Percentiles rank a stretch among this genome's conserved stretches.
Conservation (phyloP, 1,140 invertebrate genomes). For the Ceratina calcarata region DNA sequence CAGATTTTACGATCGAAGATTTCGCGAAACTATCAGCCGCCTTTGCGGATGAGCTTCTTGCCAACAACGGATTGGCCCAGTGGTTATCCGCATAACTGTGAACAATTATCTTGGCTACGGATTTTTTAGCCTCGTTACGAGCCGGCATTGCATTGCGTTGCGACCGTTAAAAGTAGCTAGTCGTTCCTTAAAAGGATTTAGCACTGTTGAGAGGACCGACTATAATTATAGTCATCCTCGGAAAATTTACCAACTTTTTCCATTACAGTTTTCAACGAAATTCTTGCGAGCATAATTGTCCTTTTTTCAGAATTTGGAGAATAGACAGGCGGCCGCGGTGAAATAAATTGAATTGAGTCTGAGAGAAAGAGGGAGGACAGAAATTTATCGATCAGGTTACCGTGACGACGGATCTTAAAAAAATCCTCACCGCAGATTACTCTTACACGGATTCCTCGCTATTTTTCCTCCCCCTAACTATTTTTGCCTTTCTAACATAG, state of each 20-base stretch:
- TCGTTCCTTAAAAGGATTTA: conserved; percentile 56
- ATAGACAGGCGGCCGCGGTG: background rate
- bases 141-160: conserved; percentile 48
- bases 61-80: conserved; percentile 21
- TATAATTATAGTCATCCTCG: conserved; percentile 33
- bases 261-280: background rate
- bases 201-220: conserved; percentile 42
- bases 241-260: conserved; percentile 21
- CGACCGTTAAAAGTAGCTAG: conserved; percentile 56
- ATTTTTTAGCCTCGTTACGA: conserved; percentile 17
- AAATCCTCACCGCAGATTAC: background rate
- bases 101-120: conserved; percentile 58
- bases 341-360: background rate
- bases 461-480: background rate
- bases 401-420: background rate
- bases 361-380: too few relatives aligned
- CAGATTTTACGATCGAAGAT: conserved; percentile 54
- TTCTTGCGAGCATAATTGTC: too few relatives aligned
- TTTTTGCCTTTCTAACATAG: background rate
- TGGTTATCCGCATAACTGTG: conserved; percentile 58
- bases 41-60: conserved; percentile 46
- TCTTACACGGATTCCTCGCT: background rate
- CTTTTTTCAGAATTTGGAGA: background rate
- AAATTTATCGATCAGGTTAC: background rate
- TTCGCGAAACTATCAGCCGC: conserved; percentile 54